Evolutionary conservation across 2,797 vertebrate genomes (phyloP), one percentile per base, ranked within the genome.

Genomic region (Alfaro cultratus): DNA sequence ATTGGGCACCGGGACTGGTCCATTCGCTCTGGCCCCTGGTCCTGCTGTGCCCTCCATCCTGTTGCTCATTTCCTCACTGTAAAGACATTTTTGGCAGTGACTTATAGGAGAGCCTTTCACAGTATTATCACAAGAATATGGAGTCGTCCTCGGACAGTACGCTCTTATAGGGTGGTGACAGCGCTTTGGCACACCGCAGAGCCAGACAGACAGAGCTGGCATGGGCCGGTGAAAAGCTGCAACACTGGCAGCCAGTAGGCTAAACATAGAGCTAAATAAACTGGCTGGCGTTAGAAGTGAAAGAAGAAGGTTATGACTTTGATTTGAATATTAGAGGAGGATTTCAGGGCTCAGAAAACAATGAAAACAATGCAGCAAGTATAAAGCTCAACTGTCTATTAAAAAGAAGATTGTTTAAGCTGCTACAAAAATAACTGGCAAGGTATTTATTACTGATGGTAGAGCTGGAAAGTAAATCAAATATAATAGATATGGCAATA

Each of bases 21-120:
- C 89, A 0, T 92, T 90, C 3, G 75, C 73, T 81, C 51, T 43
- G 23, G 9, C 34, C 3, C 74, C 80, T 3, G 78, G 53, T 75
- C 81, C 86, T 0, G 49, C 41, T 0, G 91, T 79, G 73, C 89
- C 83, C 21, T 87, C 87, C 92, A 89, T 91, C 62, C 74, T 91
- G 74, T 85, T 90, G 49, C 85, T 94, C 88, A 94, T 90, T 79
- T 90, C 74, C 70, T 67, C 74, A 73, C 92, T 94, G 81, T n/a
- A 85, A 76, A 80, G 41, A 84, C 36, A 84, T 76, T 84, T 86
- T 78, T 64, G 26, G 55, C 43, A 76, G 31, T 79, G 4, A 68
- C 57, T 67, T 26, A 80, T 26, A 53, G 16, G 9, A 62, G 16
- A 70, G 41, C 10, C 6, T 43, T 41, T 0, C 71, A n/a, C 4